Conservation (phyloP, 2,888 invertebrate species). For the Pomacea canaliculata region DNA sequence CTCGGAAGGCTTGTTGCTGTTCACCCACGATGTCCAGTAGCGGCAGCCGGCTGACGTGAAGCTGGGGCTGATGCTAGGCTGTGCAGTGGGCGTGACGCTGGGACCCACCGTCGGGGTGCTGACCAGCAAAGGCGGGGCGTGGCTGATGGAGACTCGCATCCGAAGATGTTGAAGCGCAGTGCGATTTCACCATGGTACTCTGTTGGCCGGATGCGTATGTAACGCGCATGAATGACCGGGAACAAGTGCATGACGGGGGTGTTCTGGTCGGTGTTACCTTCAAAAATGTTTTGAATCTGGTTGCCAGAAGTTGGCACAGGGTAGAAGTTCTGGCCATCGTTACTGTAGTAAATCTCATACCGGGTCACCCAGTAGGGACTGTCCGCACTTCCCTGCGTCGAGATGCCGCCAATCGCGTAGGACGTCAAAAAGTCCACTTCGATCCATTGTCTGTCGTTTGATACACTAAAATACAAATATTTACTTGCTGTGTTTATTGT, state of each 20-base stretch:
- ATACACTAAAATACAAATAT: slow-evolving; percentile 32
- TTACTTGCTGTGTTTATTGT: neutral
- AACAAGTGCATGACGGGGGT: slow-evolving; percentile 39
- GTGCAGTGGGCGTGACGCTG: slow-evolving; percentile 36
- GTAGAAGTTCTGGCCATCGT: slow-evolving; percentile 46
- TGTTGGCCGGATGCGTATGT: slow-evolving; percentile 67
- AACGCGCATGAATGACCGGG: slow-evolving; percentile 41
- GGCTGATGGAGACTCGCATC: slow-evolving; percentile 48
- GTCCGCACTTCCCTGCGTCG: slow-evolving; percentile 51
- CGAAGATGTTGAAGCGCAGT: slow-evolving; percentile 53
- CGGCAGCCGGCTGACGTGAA: slow-evolving; percentile 39
- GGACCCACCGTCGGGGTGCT: slow-evolving; percentile 25
- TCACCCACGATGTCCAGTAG: slow-evolving; percentile 62
- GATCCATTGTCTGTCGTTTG: slow-evolving; percentile 47
- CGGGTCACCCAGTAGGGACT: slow-evolving; percentile 47
- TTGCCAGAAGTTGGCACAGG: slow-evolving; percentile 44
- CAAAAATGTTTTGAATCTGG: slow-evolving; percentile 72
- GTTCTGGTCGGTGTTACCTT: slow-evolving; percentile 34
- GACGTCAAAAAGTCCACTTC: slow-evolving; percentile 51
- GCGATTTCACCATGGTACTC: slow-evolving; percentile 52
- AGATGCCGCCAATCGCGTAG: slow-evolving; percentile 44
- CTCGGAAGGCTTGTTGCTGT: slow-evolving; percentile 42
- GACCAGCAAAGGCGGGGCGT: slow-evolving; percentile 32
- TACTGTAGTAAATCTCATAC: slow-evolving; percentile 45
- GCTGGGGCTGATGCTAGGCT: slow-evolving; percentile 13